phyloP scores from a whole-genome alignment of 2,888 invertebrate genomes.

The Pogonocherus hispidulus region DNA sequence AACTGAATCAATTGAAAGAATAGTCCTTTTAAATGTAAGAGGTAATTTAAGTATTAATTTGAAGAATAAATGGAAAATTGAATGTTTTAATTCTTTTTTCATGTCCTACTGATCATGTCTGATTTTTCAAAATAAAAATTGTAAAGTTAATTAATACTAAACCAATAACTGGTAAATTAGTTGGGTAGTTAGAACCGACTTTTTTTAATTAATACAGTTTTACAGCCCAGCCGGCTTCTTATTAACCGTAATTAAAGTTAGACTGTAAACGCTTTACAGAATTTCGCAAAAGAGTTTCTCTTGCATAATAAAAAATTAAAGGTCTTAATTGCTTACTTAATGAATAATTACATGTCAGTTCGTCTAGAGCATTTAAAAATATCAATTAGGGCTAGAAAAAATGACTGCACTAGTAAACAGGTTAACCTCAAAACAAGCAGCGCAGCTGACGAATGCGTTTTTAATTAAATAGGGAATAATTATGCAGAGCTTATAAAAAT shows the following conservation, averaged over 20 bases:
- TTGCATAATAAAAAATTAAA: constrained; percentile 38
- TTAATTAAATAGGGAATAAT: constrained; percentile 47
- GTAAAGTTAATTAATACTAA: not conserved
- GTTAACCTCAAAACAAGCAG: constrained; percentile 26
- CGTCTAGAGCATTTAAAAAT: constrained; percentile 1
- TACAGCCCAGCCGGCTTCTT: constrained; percentile 30
- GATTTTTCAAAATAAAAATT: not conserved
- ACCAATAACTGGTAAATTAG: not conserved
- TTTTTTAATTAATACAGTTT: constrained; percentile 15
- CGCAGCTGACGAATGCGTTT: constrained; percentile 42
- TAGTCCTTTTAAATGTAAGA: too few species aligned
- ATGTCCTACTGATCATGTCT: too few species aligned
- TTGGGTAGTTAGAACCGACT: constrained; percentile 9
- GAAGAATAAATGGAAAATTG: too few species aligned
- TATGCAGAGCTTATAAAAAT: constrained; percentile 41
- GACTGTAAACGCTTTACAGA: constrained; percentile 36
- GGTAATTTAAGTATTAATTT: too few species aligned
- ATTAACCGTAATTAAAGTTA: constrained; percentile 36
- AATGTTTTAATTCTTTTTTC: too few species aligned
- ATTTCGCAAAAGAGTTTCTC: constrained; percentile 41
- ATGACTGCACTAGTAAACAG: constrained; percentile 19
- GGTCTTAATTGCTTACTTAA: constrained; percentile 26
- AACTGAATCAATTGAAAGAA: too few species aligned
- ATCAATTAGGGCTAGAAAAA: constrained; percentile 28
- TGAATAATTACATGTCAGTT: constrained; percentile 17